A percentile compares a stretch with the other conserved stretches of the same genome.
phyloP scores from a whole-genome alignment of 2,888 invertebrate species.

The Troglohyphantes excavatus region DNA sequence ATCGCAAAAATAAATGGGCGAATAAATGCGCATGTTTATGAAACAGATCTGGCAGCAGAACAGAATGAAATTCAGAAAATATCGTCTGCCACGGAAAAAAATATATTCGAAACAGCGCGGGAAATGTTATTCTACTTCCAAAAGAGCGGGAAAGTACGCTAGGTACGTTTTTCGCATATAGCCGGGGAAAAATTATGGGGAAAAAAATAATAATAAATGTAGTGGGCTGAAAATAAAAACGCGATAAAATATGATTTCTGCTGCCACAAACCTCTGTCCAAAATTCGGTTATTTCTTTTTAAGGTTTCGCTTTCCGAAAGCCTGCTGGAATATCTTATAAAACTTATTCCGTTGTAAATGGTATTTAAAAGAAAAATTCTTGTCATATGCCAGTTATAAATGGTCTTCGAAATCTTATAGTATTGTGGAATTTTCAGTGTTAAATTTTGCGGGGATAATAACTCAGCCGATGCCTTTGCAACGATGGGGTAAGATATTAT shows the following conservation, averaged over 20 bases:
- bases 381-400: conserved; percentile 9
- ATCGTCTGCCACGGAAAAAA: conserved; percentile 69
- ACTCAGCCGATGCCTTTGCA: background rate
- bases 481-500: too few species aligned
- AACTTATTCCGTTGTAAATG: conserved; percentile 3
- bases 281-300: conserved; percentile 51
- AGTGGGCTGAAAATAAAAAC: conserved; percentile 56
- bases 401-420: background rate
- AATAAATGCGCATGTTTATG: conserved; percentile 78
- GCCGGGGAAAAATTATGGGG: conserved; percentile 3
- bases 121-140: conserved; percentile 60
- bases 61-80: conserved; percentile 71
- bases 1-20: conserved; percentile 71
- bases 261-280: conserved; percentile 69
- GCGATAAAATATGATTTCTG: conserved; percentile 75
- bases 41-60: conserved; percentile 70
- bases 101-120: conserved; percentile 37
- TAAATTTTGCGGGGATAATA: background rate
- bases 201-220: conserved; percentile 35
- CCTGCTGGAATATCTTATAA: conserved; percentile 5
- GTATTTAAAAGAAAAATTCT: conserved; percentile 8
- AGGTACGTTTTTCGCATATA: conserved; percentile 41
- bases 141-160: conserved; percentile 46
- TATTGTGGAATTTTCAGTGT: background rate
- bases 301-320: conserved; percentile 8